Base-by-base conservation (phyloP, 2,888 invertebrate species). In the Toxonevra muliebris region DNA sequence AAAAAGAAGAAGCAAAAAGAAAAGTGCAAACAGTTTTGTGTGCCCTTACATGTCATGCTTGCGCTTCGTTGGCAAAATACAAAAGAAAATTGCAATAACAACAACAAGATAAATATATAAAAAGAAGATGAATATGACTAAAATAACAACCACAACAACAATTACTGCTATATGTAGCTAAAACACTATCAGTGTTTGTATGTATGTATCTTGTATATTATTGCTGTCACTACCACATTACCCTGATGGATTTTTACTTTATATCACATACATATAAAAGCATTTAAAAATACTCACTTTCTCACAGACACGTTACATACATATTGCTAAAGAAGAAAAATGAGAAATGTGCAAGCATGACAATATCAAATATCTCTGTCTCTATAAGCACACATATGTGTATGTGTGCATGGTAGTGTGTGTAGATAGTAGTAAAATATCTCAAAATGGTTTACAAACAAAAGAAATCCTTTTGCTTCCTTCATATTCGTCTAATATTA, bases 381-480 rank as follows among this genome's bases (percentile, higher is more conserved):
- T 45, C 11, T 45, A 13, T 45, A 45, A 12, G 13, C 13, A 45
- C 45, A 12, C 45, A 1, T 45, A 45, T 45, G 45, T 1, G 12
- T 45, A 13, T 45, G 45, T 45, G 45, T 45, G 45, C 13, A 13
- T 45, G 45, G 45, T 13, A 5, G 11, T 48, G 48, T 48, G 5
- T 48, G 48, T n/a, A 13, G 48, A 10, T 30, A 30, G 30, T 30
- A 30, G 30, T 15, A 48, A 10, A 48, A 15, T 11, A 30, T 15
- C 13, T 48, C 48, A 48, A 48, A 48, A 11, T 48, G 48, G 48
- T 48, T 48, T 10, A 15, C 48, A 13, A 48, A 48, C 48, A 48
- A 48, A 48, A 48, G 48, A 48, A 48, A 48, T 48, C 48, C 48
- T 48, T 48, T 15, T 15, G 15, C 48, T 48, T n/a, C 15, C 48